Base-by-base conservation (phyloP, 2,113 vertebrate species). In the Larimichthys crocea region DNA sequence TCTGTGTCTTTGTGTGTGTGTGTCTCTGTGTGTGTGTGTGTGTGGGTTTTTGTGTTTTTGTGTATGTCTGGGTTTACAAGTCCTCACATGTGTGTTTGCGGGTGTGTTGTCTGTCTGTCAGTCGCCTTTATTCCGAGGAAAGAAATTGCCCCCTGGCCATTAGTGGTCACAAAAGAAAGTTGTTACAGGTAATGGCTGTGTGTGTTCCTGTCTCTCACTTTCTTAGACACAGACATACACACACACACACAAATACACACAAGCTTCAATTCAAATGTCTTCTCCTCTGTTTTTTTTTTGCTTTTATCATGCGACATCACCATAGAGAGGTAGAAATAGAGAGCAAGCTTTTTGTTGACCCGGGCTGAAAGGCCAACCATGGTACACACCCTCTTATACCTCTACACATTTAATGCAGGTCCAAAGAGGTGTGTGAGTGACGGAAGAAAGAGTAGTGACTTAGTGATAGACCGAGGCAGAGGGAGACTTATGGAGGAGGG, bases 121-220 rank as follows among this genome's bases (percentile, higher is more conserved):
- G 72, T 81, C 1, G 14, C 75, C 70, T 89, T 91, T 90, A 84
- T 94, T 75, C 70, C 0, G 16, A 60, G 66, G 60, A 78, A 83
- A 83, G 76, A 86, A 71, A 76, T 86, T 63, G 60, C 82, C 85
- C 74, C 22, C 7, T 20, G 24, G 86, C 82, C 66, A 87, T 88
- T 86, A 74, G 78, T 49, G 62, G 66, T 76, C 63, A 90, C 88
- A 85, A 85, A 84, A 88, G 85, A 86, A 89, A 86, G 74, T 81
- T 93, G 90, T 92, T 87, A 78, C 83, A 88, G 83, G 80, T 88
- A 90, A 84, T 89, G 64, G 77, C 68, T 81, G 77, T 60, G 53
- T 83, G 80, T 88, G 59, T 82, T 83, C 80, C 79, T 80, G 69
- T 76, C 56, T 29, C 60, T 72, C 73, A 73, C 64, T 80, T 60